Percentiles rank a stretch among this genome's conserved stretches.
Conservation (phyloP, 2,888 invertebrate species). For the Punctoribates punctum region DNA sequence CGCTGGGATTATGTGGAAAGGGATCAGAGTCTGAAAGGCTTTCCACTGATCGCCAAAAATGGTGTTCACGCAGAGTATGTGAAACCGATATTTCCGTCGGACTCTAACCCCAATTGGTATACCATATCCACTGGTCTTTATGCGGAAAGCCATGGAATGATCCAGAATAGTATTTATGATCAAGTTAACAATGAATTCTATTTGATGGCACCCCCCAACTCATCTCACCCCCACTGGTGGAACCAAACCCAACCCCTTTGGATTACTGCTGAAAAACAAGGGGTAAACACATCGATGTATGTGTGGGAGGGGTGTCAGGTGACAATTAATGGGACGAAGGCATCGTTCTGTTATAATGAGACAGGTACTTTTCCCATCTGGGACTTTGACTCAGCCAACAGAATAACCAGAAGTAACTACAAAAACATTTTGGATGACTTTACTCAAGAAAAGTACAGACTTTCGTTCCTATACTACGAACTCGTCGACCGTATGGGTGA, state of each 20-base stretch:
- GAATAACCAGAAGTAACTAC: no score
- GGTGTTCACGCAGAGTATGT: conserved; percentile 47
- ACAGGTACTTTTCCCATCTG: no score
- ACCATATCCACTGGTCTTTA: conserved; percentile 48
- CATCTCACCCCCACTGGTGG: conserved; percentile 49
- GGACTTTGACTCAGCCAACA: no score
- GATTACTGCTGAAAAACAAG: conserved; percentile 48
- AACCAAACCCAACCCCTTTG: conserved; percentile 48
- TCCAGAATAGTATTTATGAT: conserved; percentile 54
- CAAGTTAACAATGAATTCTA: conserved; percentile 48
- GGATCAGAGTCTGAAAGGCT: conserved; percentile 39
- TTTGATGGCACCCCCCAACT: conserved; percentile 46
- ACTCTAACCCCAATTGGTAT: conserved; percentile 48
- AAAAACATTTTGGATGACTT: no score
- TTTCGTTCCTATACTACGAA: no score
- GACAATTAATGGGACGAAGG: no score
- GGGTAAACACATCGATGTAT: conserved; percentile 47
- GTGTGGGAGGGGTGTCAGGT: conserved; percentile 42
- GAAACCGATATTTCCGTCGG: conserved; percentile 47
- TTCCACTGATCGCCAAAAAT: conserved; percentile 45
- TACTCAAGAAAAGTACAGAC: no score
- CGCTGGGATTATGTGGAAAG: conserved; percentile 40
- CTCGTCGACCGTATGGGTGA: no score
- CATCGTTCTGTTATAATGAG: no score
- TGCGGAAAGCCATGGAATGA: conserved; percentile 53